Evolutionary conservation across 2,797 vertebrate genomes (phyloP), one percentile per base, ranked within the genome.

Genomic region (Acrocephalus scirpaceus): DNA sequence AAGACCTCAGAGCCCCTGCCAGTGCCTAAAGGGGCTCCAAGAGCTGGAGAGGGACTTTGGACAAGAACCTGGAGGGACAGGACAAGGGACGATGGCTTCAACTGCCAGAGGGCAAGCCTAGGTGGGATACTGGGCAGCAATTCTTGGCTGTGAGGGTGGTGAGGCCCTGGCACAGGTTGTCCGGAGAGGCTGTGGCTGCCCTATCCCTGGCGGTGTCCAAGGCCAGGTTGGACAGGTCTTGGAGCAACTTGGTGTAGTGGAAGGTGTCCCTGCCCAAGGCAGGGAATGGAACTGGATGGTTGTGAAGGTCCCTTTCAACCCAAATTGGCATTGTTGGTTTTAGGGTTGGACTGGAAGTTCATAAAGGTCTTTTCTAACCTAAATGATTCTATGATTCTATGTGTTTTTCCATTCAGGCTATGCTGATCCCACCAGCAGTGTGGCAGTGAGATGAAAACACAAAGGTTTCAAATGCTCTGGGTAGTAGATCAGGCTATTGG

Each of bases 161-260:
- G 18, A 71, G 50, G 5, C 21, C 26, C 7, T 42, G 57, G 12
- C 26, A 36, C 11, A 42, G 14, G 14, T 7, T 48, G 17, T 1
- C 26, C 26, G 36, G 7, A 48, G 15, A 56, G 30, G 12, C 7
- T 64, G 58, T 38, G 23, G 9, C n/a, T 13, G 30, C 10, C 21
- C 25, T 30, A 32, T 42, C 3, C 45, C 30, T 54, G 53, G 26
- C 0, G 22, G 8, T 1, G 1, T 34, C 18, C 27, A 27, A 75
- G 34, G 9, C 1, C 16, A 20, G 20, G 19, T 1, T 79, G 57
- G 27, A 23, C 0, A 0, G 4, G 3, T 22, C n/a, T 88, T 19
- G 7, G 13, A 45, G 20, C 13, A 80, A 9, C 53, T 9, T 34
- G 30, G 6, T n/a, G 5, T 57, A 9, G 53, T 23, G 27, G 16